A percentile compares a stretch with the other conserved stretches of the same genome.
These are phyloP conservation scores for Prosapia bicincta DNA, from an alignment of 2,888 invertebrate genomes.

Conservation along the genomic window DNA sequence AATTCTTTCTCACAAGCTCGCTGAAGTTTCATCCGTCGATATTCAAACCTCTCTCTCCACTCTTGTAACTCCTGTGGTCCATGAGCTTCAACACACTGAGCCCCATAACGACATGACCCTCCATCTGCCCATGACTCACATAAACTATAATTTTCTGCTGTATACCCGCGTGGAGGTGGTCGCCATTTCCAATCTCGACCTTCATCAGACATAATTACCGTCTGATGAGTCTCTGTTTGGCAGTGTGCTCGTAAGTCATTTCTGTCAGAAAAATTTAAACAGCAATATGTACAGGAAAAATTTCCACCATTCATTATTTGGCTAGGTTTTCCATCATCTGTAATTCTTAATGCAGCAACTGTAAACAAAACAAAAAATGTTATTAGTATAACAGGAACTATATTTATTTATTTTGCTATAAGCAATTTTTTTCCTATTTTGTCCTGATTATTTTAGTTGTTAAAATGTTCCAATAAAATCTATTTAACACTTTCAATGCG, in stretches of 20 bases:
- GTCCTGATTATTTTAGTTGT: too few species aligned
- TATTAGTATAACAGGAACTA: too few species aligned
- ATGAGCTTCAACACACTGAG: slow-evolving; percentile 72
- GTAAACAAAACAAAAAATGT: too few species aligned
- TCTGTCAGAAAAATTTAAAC: slow-evolving; percentile 53
- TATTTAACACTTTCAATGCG: too few species aligned
- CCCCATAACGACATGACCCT: slow-evolving; percentile 62
- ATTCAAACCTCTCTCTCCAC: slow-evolving; percentile 69
- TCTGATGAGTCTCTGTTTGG: slow-evolving; percentile 60
- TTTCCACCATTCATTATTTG: slow-evolving; percentile 21
- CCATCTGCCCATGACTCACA: slow-evolving; percentile 55
- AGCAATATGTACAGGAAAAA: slow-evolving; percentile 54
- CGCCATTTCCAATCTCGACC: slow-evolving; percentile 64
- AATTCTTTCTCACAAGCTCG: slow-evolving; percentile 63
- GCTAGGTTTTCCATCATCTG: slow-evolving; percentile 10
- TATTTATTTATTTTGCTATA: too few species aligned
- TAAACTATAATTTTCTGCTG: slow-evolving; percentile 59
- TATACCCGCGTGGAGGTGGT: slow-evolving; percentile 65
- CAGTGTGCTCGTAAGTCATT: slow-evolving; percentile 56
- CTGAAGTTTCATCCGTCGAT: slow-evolving; percentile 59
- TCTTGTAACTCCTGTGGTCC: slow-evolving; percentile 66
- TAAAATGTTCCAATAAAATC: too few species aligned
- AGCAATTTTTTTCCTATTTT: too few species aligned
- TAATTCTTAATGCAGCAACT: slow-evolving; percentile 17
- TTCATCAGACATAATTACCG: slow-evolving; percentile 66